Evolutionary conservation across 2,113 vertebrate species (phyloP).

Genomic region (Neodontobutis hainanensis): DNA sequence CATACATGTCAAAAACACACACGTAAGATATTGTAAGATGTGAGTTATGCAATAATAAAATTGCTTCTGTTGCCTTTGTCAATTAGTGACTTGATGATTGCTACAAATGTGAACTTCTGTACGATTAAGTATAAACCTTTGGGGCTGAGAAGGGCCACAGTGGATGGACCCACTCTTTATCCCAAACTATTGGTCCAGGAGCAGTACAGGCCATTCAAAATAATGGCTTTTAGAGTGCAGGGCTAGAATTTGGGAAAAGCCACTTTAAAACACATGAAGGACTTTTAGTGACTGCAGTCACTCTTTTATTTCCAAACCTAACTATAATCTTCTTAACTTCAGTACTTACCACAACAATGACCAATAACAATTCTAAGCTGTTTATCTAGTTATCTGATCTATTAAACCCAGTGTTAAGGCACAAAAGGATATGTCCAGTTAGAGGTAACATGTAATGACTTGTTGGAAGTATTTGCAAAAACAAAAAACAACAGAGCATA

Average conservation of each 20-base stretch:
- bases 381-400: too few species aligned
- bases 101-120: not conserved
- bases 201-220: slow-evolving; percentile 47
- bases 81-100: not conserved
- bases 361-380: too few species aligned
- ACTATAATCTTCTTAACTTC: too few species aligned
- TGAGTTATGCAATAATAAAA: not conserved
- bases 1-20: too few species aligned
- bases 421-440: too few species aligned
- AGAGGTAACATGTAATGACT: too few species aligned
- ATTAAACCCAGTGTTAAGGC: too few species aligned
- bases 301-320: slow-evolving; percentile 15
- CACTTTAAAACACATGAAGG: slow-evolving; percentile 41
- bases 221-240: slow-evolving; percentile 67
- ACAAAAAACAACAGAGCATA: too few species aligned
- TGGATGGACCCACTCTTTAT: slow-evolving; percentile 17
- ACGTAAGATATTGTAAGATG: not conserved
- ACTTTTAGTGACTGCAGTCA: slow-evolving; percentile 29
- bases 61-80: not conserved
- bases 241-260: slow-evolving; percentile 38
- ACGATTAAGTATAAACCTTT: slow-evolving; percentile 24
- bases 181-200: slow-evolving; percentile 37
- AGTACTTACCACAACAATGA: too few species aligned
- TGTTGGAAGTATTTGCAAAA: too few species aligned
- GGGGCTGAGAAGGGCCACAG: slow-evolving; percentile 12